Base-by-base conservation (phyloP, 2,888 invertebrate species). In the Synanthedon myopaeformis region DNA sequence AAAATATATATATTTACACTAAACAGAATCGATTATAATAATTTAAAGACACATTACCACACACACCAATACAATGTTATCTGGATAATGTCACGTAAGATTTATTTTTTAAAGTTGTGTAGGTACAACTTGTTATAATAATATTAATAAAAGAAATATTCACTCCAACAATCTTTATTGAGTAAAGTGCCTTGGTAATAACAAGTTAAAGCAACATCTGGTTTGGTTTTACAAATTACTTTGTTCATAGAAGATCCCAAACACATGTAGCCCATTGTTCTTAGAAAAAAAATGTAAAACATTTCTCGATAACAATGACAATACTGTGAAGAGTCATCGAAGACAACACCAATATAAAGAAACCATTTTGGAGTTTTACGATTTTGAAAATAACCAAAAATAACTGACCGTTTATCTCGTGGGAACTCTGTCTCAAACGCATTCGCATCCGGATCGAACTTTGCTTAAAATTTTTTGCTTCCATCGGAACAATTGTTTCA, bases 381-480 rank as follows among this genome's bases (percentile, higher is more conserved):
- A 51, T 53, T 45, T 45, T 41, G 52, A 54, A 54, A 52, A 6
- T 60, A 59, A 60, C 59, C 59, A 59, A 59, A 54, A 52, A 6
- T 60, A 59, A 60, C 59, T 60, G 60, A 59, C 52, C 51, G 52
- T 56, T 69, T 74, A 72, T 71, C 68, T 58, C 86, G 86, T 86
- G 87, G 82, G 86, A 86, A 85, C 69, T 23, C 55, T 59, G 60
- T 59, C 59, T 62, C 59, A 57, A 61, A 56, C 57, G 57, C 74
- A 77, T 83, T 86, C 85, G 84, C 85, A 85, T 80, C 82, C 83
- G 81, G 35, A 79, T 66, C 70, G 68, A 76, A 80, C 81, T 80
- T 80, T 77, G 72, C 71, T 69, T 65, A 64, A 57, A 59, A 62
- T 77, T 82, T 86, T 83, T 81, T 74, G 67, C 61, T 54, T 50